These are phyloP conservation scores for Drosophila merina DNA, from an alignment of 2,888 invertebrate genomes.

Conservation along the genomic window DNA sequence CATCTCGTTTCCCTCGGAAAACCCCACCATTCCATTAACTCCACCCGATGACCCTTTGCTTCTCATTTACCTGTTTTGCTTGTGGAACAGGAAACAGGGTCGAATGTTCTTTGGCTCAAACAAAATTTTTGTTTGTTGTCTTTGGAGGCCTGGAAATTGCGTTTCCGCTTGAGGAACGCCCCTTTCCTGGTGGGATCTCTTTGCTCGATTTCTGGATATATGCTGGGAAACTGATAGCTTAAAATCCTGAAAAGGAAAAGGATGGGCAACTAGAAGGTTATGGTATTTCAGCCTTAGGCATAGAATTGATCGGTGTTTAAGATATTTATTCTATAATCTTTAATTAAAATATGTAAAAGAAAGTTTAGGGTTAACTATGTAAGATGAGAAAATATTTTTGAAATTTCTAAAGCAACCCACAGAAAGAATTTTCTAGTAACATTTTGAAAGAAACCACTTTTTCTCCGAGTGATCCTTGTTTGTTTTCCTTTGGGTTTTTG, in stretches of 20 bases:
- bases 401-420: too few species aligned
- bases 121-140: constrained; percentile 75
- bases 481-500: constrained; percentile 69
- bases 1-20: not conserved
- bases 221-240: constrained; percentile 26
- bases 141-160: constrained; percentile 70
- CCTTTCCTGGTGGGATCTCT: not conserved
- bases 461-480: constrained; percentile 22
- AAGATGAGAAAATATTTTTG: too few species aligned
- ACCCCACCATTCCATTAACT: not conserved
- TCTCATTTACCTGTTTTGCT: constrained; percentile 37
- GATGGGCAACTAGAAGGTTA: not conserved
- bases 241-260: constrained; percentile 20
- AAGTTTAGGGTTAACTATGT: too few species aligned
- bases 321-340: too few species aligned
- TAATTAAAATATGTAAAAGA: too few species aligned
- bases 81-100: constrained; percentile 35
- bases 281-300: not conserved
- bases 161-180: constrained; percentile 65
- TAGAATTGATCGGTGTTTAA: too few species aligned
- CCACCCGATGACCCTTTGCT: constrained; percentile 7
- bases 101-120: constrained; percentile 68
- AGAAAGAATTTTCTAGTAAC: not conserved
- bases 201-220: constrained; percentile 17
- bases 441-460: not conserved